Evolutionary conservation across 2,888 invertebrate species (phyloP), one percentile per base, ranked within the genome.

Genomic region (Acleris emargana): DNA sequence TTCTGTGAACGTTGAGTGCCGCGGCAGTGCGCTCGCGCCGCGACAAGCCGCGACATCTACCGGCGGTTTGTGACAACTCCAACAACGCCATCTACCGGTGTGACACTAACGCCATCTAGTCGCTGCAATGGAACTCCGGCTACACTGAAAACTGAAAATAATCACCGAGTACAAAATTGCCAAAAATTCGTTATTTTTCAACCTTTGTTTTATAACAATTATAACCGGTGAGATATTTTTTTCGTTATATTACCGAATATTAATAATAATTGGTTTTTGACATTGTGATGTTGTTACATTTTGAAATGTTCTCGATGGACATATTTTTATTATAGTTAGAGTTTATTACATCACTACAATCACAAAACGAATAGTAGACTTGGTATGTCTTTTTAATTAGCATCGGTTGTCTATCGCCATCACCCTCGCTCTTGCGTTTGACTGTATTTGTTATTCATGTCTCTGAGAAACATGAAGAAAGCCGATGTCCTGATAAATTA

Each of bases 121-220:
- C 64, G 64, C 64, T 73, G 75, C 73, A 69, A 73, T 76, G 57
- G 47, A 59, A 54, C 53, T 42, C 49, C 38, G 58, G 58, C 51
- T 51, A 67, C 59, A 49, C 49, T 58, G 58, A 80, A 82, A 79
- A 76, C 76, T 80, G 81, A 80, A 80, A 83, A 79, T 77, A 85
- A 88, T 89, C 88, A 88, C 87, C 86, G 89, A 92, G 91, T 92
- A 91, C 92, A 92, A 92, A 92, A 90, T 90, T 89, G 91, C 91
- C 92, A 91, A 92, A 91, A 90, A 90, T 76, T 38, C 49, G 17
- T 47, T 54, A 25, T 58, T 59, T 58, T 43, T 50, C 57, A 42
- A 52, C 52, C 53, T 49, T 54, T 53, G 1, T 43, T 47, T 74
- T 78, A 4, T 32, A 32, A 32, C 32, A 32, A 32, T 32, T 32